Percentiles rank a stretch among this genome's conserved stretches.
Conservation (phyloP, 2,888 invertebrate genomes). For the Chydorus sphaericus region DNA sequence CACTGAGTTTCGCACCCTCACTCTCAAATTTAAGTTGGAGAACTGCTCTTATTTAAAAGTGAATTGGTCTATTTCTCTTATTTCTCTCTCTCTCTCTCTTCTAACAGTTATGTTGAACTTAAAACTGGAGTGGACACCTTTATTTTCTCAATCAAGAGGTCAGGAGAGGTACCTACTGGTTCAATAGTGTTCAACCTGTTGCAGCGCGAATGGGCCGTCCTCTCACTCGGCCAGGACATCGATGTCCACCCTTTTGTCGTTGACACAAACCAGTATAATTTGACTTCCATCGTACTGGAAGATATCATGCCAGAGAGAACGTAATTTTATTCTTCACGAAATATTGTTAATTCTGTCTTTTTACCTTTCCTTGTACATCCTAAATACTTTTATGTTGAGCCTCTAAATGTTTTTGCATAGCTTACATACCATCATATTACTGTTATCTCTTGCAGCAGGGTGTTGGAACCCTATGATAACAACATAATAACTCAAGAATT, state of each 20-base stretch:
- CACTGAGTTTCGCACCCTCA: too few relatives aligned
- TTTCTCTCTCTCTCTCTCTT: too few relatives aligned
- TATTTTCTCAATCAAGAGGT: constrained; percentile 66
- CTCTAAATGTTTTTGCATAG: too few relatives aligned
- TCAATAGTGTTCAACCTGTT: constrained; percentile 82
- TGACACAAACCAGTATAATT: constrained; percentile 56
- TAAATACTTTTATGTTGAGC: too few relatives aligned
- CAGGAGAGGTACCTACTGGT: constrained; percentile 59
- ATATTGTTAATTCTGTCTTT: too few relatives aligned
- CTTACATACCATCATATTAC: too few relatives aligned
- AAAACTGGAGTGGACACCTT: constrained; percentile 63
- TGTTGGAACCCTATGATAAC: constrained; percentile 81
- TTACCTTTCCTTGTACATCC: too few relatives aligned
- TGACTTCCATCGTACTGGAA: constrained; percentile 70
- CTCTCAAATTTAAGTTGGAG: too few relatives aligned
- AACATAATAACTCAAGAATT: constrained; percentile 95
- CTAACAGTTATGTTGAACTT: constrained; percentile 65
- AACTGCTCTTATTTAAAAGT: too few relatives aligned
- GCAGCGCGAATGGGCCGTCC: constrained; percentile 90
- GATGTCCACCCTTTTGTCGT: constrained; percentile 65
- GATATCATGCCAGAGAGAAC: constrained; percentile 91
- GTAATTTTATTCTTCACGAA: too few relatives aligned
- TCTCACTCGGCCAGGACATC: constrained; percentile 82
- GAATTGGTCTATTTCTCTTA: too few relatives aligned
- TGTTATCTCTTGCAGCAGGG: too few relatives aligned